phyloP scores from a whole-genome alignment of 2,888 invertebrate species.

The Platycheirus albimanus region DNA sequence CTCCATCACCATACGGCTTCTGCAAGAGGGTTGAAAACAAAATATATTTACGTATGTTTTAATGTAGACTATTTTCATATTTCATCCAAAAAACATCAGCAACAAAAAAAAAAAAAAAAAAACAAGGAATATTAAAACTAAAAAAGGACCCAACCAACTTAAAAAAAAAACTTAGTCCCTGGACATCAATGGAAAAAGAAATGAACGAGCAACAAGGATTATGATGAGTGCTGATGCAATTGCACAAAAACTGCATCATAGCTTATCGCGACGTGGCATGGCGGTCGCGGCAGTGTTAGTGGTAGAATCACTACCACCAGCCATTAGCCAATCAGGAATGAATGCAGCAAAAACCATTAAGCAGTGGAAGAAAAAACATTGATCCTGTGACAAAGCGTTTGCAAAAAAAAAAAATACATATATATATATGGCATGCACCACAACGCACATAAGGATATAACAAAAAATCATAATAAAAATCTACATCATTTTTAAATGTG shows the following conservation, averaged over 20 bases:
- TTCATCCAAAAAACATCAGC: constrained; percentile 60
- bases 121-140: constrained; percentile 57
- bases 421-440: too few relatives aligned
- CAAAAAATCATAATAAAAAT: constrained; percentile 9
- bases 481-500: constrained; percentile 18
- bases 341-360: constrained; percentile 54
- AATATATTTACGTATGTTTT: constrained; percentile 64
- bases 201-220: constrained; percentile 26
- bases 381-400: constrained; percentile 59
- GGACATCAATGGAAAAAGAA: constrained; percentile 51
- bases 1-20: constrained; percentile 1
- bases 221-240: constrained; percentile 72
- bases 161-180: constrained; percentile 53
- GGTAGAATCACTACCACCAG: constrained; percentile 35
- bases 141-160: constrained; percentile 31
- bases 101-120: constrained; percentile 28
- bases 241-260: constrained; percentile 72
- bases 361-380: constrained; percentile 11
- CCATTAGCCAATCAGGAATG: constrained; percentile 54
- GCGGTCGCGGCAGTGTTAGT: not conserved
- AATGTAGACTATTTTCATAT: constrained; percentile 72
- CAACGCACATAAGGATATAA: constrained; percentile 18
- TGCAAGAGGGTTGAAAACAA: constrained; percentile 10
- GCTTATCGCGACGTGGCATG: constrained; percentile 38
- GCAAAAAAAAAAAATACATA: constrained; percentile 6